These are phyloP conservation scores for Julus scandinavius DNA, from an alignment of 2,888 invertebrate species.

Conservation along the genomic window DNA sequence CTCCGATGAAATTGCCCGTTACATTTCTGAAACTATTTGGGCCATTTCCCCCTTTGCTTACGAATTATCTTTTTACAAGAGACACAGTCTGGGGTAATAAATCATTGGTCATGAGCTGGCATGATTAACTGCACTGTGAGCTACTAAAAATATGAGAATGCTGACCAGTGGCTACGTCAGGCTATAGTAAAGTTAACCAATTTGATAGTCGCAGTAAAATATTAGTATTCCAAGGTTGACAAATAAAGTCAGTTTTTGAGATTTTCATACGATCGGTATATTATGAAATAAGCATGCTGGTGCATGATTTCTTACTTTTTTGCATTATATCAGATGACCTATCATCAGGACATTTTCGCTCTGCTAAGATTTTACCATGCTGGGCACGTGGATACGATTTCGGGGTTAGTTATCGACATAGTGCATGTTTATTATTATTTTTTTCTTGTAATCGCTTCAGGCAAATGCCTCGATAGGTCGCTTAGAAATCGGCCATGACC, in stretches of 20 bases:
- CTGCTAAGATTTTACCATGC: background rate
- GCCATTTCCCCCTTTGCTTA: background rate
- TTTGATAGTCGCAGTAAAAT: too few species aligned
- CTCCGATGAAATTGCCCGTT: background rate
- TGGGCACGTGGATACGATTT: background rate
- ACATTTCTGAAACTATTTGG: background rate
- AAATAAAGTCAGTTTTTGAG: too few species aligned
- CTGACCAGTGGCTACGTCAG: background rate
- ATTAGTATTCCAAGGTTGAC: too few species aligned
- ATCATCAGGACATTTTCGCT: background rate
- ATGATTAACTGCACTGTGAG: background rate
- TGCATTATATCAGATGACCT: background rate
- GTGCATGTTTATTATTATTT: background rate
- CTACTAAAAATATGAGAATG: background rate
- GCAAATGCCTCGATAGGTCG: background rate
- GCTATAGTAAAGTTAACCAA: too few species aligned
- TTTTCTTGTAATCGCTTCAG: conserved; percentile 6
- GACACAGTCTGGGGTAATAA: background rate
- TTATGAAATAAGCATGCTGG: too few species aligned
- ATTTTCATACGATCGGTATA: too few species aligned
- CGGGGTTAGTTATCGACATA: background rate
- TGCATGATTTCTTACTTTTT: too few species aligned
- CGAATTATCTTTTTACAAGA: conserved; percentile 5
- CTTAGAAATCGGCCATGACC: background rate
- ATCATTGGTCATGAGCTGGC: background rate